Evolutionary conservation across 2,888 invertebrate species (phyloP), one percentile per base, ranked within the genome.

Genomic region (Pyrocoelia pectoralis): DNA sequence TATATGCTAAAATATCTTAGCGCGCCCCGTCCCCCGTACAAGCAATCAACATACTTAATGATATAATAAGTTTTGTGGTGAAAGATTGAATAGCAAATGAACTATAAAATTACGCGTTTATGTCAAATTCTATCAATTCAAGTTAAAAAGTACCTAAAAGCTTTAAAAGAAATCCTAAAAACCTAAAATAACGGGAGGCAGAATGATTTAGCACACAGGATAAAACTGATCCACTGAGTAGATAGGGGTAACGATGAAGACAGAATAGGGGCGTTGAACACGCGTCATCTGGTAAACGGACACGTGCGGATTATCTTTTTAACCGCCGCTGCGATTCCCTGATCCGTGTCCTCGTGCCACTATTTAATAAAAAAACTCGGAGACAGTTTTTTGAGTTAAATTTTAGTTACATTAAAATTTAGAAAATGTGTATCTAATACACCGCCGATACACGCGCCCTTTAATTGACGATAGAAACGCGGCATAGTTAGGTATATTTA

Each of bases 241-340:
- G 65, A 65, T 65, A 65, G 65, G 65, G 65, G 60, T 61, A 65
- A 58, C 65, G 61, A 65, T 61, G 58, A 65, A 61, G 65, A 65
- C 64, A 67, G 64, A 58, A 61, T 60, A 66, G 65, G 65, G 65
- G 65, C 65, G 61, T 61, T 65, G 46, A 65, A 52, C 65, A 61
- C 66, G 66, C 72, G 74, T 73, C 74, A 74, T 73, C 74, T 74
- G 74, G 74, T 70, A 74, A 69, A 72, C 74, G 74, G 72, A 69
- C 72, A 70, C 70, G 70, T 68, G 72, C 72, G 71, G 71, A 68
- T 70, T 69, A 70, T 71, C 71, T 63, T 61, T 33, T 58, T 63
- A 73, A 73, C 73, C 69, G 73, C 68, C 73, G 66, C 68, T 59
- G 71, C 71, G 70, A 69, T 69, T 73, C 70, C n/a, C 66, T 71